These are phyloP conservation scores for Ataeniobius toweri DNA, from an alignment of 2,797 vertebrate genomes.

Conservation along the genomic window DNA sequence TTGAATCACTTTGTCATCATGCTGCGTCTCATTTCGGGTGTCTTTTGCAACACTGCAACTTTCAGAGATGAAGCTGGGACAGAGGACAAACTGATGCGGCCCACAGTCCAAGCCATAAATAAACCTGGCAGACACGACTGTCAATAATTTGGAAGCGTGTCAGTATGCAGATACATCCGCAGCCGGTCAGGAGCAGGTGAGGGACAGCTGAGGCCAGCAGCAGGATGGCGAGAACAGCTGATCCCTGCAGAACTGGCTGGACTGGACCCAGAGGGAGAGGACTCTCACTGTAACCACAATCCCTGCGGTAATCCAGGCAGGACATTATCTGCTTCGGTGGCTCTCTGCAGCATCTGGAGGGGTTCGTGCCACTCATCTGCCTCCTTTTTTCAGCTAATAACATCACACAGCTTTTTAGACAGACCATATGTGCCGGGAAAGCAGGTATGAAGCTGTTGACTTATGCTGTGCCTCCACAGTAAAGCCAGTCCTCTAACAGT, in stretches of 20 bases:
- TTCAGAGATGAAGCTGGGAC: background rate
- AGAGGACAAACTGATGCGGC: background rate
- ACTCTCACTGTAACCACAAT: constrained; percentile 65
- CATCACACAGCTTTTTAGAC: constrained; percentile 38
- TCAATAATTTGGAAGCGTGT: background rate
- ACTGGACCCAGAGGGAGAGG: constrained; percentile 74
- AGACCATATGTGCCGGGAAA: constrained; percentile 14
- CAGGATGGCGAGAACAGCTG: constrained; percentile 62
- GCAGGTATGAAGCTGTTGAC: constrained; percentile 20
- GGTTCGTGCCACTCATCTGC: constrained; percentile 40
- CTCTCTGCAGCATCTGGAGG: constrained; percentile 66
- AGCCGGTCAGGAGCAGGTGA: constrained; percentile 71
- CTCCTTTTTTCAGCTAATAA: constrained; percentile 29
- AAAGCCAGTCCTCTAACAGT: constrained; percentile 6
- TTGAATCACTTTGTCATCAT: background rate
- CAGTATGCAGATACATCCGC: constrained; percentile 11
- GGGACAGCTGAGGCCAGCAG: constrained; percentile 73
- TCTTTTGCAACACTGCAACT: background rate
- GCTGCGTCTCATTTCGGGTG: background rate
- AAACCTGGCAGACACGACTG: background rate
- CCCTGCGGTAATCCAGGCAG: constrained; percentile 75
- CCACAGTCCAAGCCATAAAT: background rate
- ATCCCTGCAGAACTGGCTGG: constrained; percentile 66
- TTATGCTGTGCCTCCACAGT: constrained; percentile 13
- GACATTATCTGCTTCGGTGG: constrained; percentile 73